These are phyloP conservation scores for Sphaeridia pumilis DNA, from an alignment of 2,888 invertebrate genomes.

Conservation along the genomic window DNA sequence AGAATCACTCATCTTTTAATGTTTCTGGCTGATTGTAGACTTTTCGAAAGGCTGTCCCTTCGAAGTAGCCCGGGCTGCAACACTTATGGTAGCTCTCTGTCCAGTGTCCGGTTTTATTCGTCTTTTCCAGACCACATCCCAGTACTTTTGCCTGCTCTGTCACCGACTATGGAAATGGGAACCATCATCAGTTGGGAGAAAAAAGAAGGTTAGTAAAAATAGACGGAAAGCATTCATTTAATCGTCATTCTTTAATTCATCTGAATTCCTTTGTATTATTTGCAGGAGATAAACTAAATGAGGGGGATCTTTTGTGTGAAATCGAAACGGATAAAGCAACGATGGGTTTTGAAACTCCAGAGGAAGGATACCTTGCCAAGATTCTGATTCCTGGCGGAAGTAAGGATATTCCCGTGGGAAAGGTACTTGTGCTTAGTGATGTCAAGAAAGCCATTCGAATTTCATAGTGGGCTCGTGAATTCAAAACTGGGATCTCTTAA, in stretches of 20 bases:
- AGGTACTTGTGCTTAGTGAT: too few species aligned
- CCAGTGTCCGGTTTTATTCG: slow-evolving; percentile 17
- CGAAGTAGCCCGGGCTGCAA: too few species aligned
- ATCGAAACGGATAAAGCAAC: slow-evolving; percentile 99
- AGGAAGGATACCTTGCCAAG: slow-evolving; percentile 94
- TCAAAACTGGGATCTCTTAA: not conserved
- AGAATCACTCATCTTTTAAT: too few species aligned
- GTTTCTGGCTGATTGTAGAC: too few species aligned
- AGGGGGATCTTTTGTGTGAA: slow-evolving; percentile 95
- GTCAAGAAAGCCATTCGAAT: too few species aligned
- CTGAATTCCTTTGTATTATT: too few species aligned
- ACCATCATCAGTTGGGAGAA: slow-evolving; percentile 96
- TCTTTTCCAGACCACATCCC: slow-evolving; percentile 57
- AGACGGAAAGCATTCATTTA: too few species aligned
- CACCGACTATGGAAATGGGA: slow-evolving; percentile 95
- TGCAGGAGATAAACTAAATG: slow-evolving; percentile 75
- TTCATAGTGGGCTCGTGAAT: not conserved
- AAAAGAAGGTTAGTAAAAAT: slow-evolving; percentile 78
- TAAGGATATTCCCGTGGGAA: slow-evolving; percentile 88
- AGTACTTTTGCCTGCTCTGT: slow-evolving; percentile 83
- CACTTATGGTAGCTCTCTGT: too few species aligned
- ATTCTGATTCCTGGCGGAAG: slow-evolving; percentile 77
- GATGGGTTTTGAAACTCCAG: slow-evolving; percentile 99
- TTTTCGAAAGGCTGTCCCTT: too few species aligned
- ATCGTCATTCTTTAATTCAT: too few species aligned